Evolutionary conservation across 2,888 invertebrate genomes (phyloP), one percentile per base, ranked within the genome.

Genomic region (Blomia tropicalis): DNA sequence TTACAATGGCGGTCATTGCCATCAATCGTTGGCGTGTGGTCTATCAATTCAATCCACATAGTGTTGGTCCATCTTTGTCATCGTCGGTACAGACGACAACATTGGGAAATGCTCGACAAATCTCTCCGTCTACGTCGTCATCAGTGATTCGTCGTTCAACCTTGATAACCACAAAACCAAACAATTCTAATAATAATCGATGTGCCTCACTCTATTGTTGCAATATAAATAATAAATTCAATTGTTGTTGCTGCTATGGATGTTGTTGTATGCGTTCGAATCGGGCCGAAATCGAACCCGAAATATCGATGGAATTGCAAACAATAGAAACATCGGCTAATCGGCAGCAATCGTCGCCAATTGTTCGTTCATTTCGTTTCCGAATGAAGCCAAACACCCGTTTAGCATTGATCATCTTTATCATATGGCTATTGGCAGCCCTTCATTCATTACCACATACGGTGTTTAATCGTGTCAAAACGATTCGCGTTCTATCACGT

Each of bases 351-450:
- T 47, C 56, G 14, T 5, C 54, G 5, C 7, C 44, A 43, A 14
- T 5, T 11, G 19, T n/a, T 5, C 5, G 5, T 7, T 14, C 41
- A n/a, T n/a, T n/a, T n/a, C 17, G 43, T 1, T 30, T 54, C 11
- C 11, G 19, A n/a, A 23, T 54, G 7, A 19, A 44, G 29, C 27
- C 29, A 14, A 44, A 51, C 22, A 44, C 32, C 25, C n/a, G 43
- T 14, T 22, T 61, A 29, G 17, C 27, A 14, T 23, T 61, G 5
- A 41, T 61, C 19, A 64, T 66, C 51, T 36, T 32, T 1, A 23
- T 36, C 2, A 61, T 61, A 22, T 67, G 67, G 67, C 17, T 64
- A 14, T 23, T 60, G 53, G 67, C 67, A 41, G 47, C 47, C 22
- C 7, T 64, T 11, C 32, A 62, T 29, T 65, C 67, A n/a, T 41